Base-by-base conservation (phyloP, 2,113 vertebrate species). In the Eonycteris spelaea region DNA sequence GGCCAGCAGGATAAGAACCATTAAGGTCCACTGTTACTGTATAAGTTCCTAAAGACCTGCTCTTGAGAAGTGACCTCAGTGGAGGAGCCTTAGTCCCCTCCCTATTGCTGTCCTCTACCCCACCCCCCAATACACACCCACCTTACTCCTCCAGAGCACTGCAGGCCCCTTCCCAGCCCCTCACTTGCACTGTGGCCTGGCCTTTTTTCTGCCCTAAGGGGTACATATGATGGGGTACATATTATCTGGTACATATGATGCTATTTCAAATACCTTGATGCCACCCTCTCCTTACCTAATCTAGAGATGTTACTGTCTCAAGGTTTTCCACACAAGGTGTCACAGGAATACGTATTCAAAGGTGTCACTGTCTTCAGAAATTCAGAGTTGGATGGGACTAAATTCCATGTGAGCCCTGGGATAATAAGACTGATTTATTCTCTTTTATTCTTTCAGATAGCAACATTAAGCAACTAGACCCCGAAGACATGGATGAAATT, bases 391-490 rank as follows among this genome's bases (percentile, higher is more conserved):
- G 51, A 51, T 51, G 51, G 51, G 51, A 51, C 51, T 51, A 51
- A 51, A 51, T 70, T 33, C 11, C n/a, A 3, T 19, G 70, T 24
- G 57, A 55, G 55, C 38, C 33, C 75, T 9, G 5, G 51, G 13
- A 0, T 92, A 53, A 0, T 92, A 53, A 97, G 38, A 40, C 68
- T 73, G 24, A 4, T 26, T 21, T 4, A 1, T 87, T 80, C 55
- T 67, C 33, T 22, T 43, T 78, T 75, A 0, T 96, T 88, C 67
- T 85, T 93, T 0, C 95, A 99, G 98, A 98, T 48, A 98, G 96
- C n/a, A 90, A 10, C 11, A 99, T 99, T 90, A 97, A 98, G 86
- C 95, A 98, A 28, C 97, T 99, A 21, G 91, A 99, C 45, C 98
- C 98, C 0, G 92, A 98, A 0, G 96, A 99, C 90, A 97, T 98